Base-by-base conservation (phyloP, 2,888 invertebrate species). In the Salpingus planirostris region DNA sequence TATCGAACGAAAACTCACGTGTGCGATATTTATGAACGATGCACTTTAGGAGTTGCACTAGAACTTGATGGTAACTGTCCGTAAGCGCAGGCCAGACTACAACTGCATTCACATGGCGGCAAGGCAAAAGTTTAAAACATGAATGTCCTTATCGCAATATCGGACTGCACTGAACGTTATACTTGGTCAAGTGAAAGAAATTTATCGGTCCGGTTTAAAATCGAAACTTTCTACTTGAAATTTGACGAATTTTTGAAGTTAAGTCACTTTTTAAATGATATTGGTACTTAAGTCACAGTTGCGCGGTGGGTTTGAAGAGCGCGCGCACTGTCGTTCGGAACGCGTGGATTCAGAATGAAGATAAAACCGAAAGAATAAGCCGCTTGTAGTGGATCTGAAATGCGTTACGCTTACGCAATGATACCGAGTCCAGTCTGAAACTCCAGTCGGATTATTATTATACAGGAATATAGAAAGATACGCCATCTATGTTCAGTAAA, bases 371-470 rank as follows among this genome's bases (percentile, higher is more conserved):
- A 18, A 18, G 18, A 6, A 18, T 18, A 18, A 8, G 18, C n/a
- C 8, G 11, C 13, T n/a, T 13, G n/a, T 27, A n/a, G 12, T 13
- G 27, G 8, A 27, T 27, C 24, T 35, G 26, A 47, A 48, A 42
- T 38, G 42, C 43, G 43, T 47, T 51, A 46, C 47, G 44, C 47
- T 47, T 48, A 40, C 26, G 34, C 38, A 39, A 40, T 39, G 43
- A 14, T 30, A 21, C 30, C 18, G 18, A 18, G 18, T 11, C 24
- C 30, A 24, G 24, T 24, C 15, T 30, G 10, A 24, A 15, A 30
- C 21, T 24, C 12, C 18, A 6, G 18, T 8, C 18, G 18, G 18
- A 18, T 6, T 8, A 18, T 8, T n/a, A n/a, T n/a, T n/a, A n/a
- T n/a, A n/a, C n/a, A n/a, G n/a, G n/a, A n/a, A n/a, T n/a, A n/a